Conservation (phyloP, 2,797 vertebrate species). For the Apogon talboti region DNA sequence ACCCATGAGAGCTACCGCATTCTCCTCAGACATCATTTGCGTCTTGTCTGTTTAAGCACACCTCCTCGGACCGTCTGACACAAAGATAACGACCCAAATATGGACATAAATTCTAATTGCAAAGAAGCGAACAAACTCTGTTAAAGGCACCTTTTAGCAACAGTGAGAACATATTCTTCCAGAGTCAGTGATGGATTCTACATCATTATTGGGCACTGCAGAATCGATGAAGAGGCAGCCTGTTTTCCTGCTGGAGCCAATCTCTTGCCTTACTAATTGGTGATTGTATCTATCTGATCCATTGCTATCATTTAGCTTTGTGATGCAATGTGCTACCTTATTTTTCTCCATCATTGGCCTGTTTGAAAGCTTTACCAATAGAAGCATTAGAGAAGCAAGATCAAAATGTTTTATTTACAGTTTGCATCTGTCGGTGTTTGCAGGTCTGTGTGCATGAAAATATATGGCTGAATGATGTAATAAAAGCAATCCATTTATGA, state of each 20-base stretch:
- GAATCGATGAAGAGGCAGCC: conserved; percentile 70
- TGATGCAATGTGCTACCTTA: conserved; percentile 41
- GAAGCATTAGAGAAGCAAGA: conserved; percentile 8
- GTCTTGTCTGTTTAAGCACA: conserved; percentile 28
- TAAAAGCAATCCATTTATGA: conserved; percentile 16
- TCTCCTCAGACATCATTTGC: conserved; percentile 42
- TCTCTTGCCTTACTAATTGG: conserved; percentile 59
- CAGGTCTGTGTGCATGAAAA: not conserved
- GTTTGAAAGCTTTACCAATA: conserved; percentile 15
- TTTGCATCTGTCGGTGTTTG: conserved; percentile 11
- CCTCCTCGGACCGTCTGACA: conserved; percentile 31
- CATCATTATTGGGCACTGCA: conserved; percentile 57
- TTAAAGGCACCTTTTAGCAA: conserved; percentile 50
- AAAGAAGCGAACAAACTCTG: conserved; percentile 48
- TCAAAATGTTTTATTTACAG: conserved; percentile 21
- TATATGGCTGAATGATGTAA: not conserved
- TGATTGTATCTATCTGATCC: conserved; percentile 74
- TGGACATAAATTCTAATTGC: conserved; percentile 39
- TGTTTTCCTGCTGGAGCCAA: conserved; percentile 54
- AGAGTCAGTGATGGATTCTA: conserved; percentile 72
- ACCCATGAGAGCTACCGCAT: conserved; percentile 6
- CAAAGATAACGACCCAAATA: conserved; percentile 58
- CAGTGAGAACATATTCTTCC: conserved; percentile 44
- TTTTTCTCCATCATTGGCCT: conserved; percentile 51
- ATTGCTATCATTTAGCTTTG: conserved; percentile 58